Base-by-base conservation (phyloP, 2,888 invertebrate genomes). In the Cybosia mesomella region DNA sequence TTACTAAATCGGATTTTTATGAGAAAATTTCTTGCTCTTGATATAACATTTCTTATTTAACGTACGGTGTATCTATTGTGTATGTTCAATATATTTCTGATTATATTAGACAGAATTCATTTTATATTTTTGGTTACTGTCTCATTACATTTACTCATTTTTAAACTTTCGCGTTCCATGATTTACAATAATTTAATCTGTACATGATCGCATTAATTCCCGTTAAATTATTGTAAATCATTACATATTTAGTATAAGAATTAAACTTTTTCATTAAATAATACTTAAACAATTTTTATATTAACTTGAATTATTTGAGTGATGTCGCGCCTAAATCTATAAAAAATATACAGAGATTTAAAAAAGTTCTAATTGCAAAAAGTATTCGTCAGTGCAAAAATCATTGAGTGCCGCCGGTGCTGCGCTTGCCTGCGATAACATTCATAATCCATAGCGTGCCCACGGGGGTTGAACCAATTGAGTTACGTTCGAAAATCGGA, bases 391-490 rank as follows among this genome's bases (percentile, higher is more conserved):
- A 36, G 24, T 64, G 74, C 76, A 80, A 77, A 82, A 84, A 74
- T 74, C 69, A 73, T 83, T 81, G 82, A 79, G 77, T 76, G 73
- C 79, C 81, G 71, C 72, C 80, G 81, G 79, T 84, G 83, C 80
- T 83, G 68, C 77, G 34, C 54, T 80, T 79, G 72, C 74, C 74
- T 81, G 83, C 84, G 88, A 89, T 88, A 89, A 87, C 88, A 88
- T 89, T 89, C 85, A 90, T 89, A 91, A 89, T 90, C 88, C 87
- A 82, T 82, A 81, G 80, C 80, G 77, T 79, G 75, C 87, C 88
- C 84, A 82, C 85, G 88, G 87, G 85, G 81, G 78, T 86, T 83
- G 75, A 83, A 85, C 79, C 85, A 86, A 89, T 89, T 82, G 88
- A 86, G 88, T 84, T 89, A 85, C 78, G 83, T 83, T 85, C 83